phyloP scores from a whole-genome alignment of 2,888 invertebrate species.

The Camptogramma bilineatum region DNA sequence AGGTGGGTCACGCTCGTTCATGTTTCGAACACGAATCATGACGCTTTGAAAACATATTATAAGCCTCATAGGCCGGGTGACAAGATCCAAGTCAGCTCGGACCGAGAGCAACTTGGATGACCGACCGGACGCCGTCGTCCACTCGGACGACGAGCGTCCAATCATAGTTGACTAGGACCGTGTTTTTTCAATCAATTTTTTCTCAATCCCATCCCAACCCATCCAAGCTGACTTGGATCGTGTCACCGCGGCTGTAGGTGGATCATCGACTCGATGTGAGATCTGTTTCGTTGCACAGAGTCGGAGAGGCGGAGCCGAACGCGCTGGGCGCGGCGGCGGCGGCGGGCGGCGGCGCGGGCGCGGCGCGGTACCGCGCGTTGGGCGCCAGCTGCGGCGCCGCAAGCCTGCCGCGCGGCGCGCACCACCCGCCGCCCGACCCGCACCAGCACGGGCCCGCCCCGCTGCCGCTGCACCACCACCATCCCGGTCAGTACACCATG shows the following conservation, averaged over 20 bases:
- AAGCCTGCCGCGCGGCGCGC: conserved; percentile 80
- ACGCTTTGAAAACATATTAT: too few relatives aligned
- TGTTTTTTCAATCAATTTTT: too few relatives aligned
- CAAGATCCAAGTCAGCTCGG: too few relatives aligned
- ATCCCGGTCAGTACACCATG: conserved; percentile 28
- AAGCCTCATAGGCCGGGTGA: too few relatives aligned
- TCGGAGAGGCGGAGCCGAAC: conserved; percentile 53
- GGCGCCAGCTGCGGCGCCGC: conserved; percentile 73
- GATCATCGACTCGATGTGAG: background rate
- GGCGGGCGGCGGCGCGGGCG: conserved; percentile 60
- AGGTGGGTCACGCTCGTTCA: conserved; percentile 53
- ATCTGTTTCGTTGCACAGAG: conserved; percentile 36
- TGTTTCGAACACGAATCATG: too few relatives aligned
- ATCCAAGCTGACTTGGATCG: too few relatives aligned
- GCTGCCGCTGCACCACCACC: conserved; percentile 37
- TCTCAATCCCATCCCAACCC: too few relatives aligned
- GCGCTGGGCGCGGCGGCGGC: conserved; percentile 48
- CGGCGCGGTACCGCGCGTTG: conserved; percentile 59
- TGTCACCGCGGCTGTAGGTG: too few relatives aligned
- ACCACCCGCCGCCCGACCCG: conserved; percentile 63
- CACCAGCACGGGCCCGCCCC: conserved; percentile 49
- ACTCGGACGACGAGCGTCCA: too few relatives aligned
- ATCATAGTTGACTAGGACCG: too few relatives aligned
- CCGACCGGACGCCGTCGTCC: too few relatives aligned
- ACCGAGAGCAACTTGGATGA: too few relatives aligned